Percentiles rank a stretch among this genome's conserved stretches.
phyloP scores from a whole-genome alignment of 2,888 invertebrate species.

The Agrotis exclamationis region DNA sequence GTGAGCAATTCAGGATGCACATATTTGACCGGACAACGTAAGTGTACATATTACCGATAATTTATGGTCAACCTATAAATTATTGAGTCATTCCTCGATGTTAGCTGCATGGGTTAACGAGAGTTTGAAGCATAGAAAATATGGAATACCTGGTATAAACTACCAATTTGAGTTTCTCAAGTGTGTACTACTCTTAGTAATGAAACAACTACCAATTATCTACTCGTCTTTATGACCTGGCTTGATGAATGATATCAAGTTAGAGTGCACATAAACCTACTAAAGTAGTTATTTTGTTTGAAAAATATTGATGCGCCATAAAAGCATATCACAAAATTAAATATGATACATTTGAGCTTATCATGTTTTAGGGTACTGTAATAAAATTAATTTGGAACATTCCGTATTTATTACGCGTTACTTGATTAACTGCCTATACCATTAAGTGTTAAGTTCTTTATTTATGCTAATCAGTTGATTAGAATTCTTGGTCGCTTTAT shows the following conservation, averaged over 20 bases:
- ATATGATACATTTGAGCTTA: constrained; percentile 65
- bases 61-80: constrained; percentile 56
- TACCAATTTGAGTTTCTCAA: constrained; percentile 1
- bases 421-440: constrained; percentile 39
- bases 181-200: constrained; percentile 53
- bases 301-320: constrained; percentile 70
- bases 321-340: constrained; percentile 69
- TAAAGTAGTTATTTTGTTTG: constrained; percentile 67
- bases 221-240: constrained; percentile 66
- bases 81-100: constrained; percentile 47
- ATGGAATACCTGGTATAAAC: constrained; percentile 1
- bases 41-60: constrained; percentile 61
- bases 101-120: constrained; percentile 21
- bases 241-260: constrained; percentile 69
- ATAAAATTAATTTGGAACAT: constrained; percentile 53
- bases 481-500: constrained; percentile 27
- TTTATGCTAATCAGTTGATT: constrained; percentile 46
- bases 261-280: constrained; percentile 69
- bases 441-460: constrained; percentile 48
- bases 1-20: constrained; percentile 59
- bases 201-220: constrained; percentile 65
- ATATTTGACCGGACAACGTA: constrained; percentile 63
- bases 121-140: constrained; percentile 16
- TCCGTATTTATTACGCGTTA: constrained; percentile 49
- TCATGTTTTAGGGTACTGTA: constrained; percentile 64